Conservation (phyloP, 1,140 invertebrate species). For the Ips nitidus region DNA sequence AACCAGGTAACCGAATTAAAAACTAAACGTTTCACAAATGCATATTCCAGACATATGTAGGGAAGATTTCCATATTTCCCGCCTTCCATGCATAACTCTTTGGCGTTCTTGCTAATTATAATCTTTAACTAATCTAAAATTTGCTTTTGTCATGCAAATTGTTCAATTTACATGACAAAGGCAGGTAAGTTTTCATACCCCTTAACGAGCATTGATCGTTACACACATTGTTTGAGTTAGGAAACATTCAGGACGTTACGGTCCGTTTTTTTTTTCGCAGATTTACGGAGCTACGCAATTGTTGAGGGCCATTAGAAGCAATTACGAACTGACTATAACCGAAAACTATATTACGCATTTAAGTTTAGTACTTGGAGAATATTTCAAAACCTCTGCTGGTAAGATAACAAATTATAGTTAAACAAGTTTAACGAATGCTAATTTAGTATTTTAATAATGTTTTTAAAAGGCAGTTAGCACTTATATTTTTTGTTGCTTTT, state of each 20-base stretch:
- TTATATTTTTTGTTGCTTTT: no score
- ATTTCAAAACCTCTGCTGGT: slow-evolving; percentile 37
- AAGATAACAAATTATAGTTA: not conserved
- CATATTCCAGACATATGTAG: not conserved
- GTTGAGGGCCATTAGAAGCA: slow-evolving; percentile 36
- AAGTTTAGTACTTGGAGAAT: slow-evolving; percentile 20
- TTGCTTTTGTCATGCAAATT: not conserved
- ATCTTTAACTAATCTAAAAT: slow-evolving; percentile 6
- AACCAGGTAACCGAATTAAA: slow-evolving; percentile 43
- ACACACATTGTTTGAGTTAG: not conserved
- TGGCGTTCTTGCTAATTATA: slow-evolving; percentile 8
- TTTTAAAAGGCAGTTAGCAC: no score
- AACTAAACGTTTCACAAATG: not conserved
- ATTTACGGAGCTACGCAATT: slow-evolving; percentile 40
- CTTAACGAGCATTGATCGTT: not conserved
- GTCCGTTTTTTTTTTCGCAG: slow-evolving; percentile 20
- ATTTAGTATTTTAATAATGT: no score
- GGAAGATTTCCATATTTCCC: no score
- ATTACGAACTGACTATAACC: slow-evolving; percentile 33
- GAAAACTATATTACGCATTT: slow-evolving; percentile 36
- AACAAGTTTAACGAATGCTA: no score
- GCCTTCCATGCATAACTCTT: not conserved
- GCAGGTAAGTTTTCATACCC: not conserved
- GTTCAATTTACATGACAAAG: not conserved
- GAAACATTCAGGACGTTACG: not conserved